Evolutionary conservation across 2,113 vertebrate species (phyloP), one percentile per base, ranked within the genome.

Genomic region (Copsychus sechellarum): DNA sequence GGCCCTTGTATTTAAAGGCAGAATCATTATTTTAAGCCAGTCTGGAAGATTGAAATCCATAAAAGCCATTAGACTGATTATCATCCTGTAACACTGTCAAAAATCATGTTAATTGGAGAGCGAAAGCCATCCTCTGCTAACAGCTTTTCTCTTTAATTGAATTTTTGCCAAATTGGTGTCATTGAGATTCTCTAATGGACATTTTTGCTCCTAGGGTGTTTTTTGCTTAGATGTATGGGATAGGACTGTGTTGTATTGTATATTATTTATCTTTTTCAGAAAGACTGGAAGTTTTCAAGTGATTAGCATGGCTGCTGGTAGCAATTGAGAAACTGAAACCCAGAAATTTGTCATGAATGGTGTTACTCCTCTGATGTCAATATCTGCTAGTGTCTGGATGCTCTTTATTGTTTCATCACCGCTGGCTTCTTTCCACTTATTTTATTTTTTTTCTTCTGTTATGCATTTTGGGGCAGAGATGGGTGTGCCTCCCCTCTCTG

Each of bases 1-100:
- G 54, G 10, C 17, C 33, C 40, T 86, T 91, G 50, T 74, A 65
- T 95, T 93, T 83, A 88, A 91, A 91, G 87, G 58, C 48, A 83
- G 72, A 93, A 91, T 78, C 89, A 78, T 80, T 95, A 62, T 94
- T 95, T 96, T 93, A 91, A 96, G 81, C 83, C 45, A 82, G 65
- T 62, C 54, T 90, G n/a, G 78, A 93, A 96, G 84, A 86, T 12
- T 47, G 43, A 91, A 95, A 95, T 90, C 89, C 50, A 73, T 95
- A 83, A 95, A 92, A 91, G 56, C 77, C 76, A 86, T 93, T 94
- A 94, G 79, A 51, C 42, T 96, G 83, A 97, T 96, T 95, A 87
- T 69, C 58, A 54, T 71, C 51, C 70, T 71, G 61, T 80, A 86
- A 81, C 38, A 69, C 90, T 90, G 88, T 93, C 51, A 96, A 79